Percentiles rank a stretch among this genome's conserved stretches.
Evolutionary conservation across 1,140 invertebrate species (phyloP).

Genomic region (Orussus abietinus): DNA sequence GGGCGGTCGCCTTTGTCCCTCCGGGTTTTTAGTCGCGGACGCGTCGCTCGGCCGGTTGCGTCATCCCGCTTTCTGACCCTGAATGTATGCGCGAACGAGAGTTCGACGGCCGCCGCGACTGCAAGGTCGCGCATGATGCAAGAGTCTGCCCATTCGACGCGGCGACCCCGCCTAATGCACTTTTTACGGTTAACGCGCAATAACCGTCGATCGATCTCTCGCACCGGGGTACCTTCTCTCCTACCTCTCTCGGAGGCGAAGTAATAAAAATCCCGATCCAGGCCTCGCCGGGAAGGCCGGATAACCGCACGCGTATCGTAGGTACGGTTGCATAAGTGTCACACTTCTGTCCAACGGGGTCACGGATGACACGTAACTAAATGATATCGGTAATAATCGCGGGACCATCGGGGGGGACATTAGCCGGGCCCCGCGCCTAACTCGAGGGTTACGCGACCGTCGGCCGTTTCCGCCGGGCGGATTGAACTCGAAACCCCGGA

Average conservation of each 20-base stretch:
- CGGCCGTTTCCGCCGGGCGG: no score
- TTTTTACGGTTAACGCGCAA: no score
- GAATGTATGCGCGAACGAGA: slow-evolving; percentile 28
- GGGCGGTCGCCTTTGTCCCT: slow-evolving; percentile 10
- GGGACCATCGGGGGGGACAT: no score
- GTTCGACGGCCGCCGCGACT: slow-evolving; percentile 30
- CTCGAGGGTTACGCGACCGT: no score
- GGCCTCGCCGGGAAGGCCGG: slow-evolving; percentile 20
- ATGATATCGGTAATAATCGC: no score
- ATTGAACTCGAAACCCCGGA: no score
- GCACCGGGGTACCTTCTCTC: slow-evolving; percentile 8
- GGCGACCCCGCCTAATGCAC: slow-evolving; percentile 3
- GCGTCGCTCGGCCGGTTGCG: slow-evolving; percentile 20
- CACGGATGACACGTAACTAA: no score
- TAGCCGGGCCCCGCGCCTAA: no score
- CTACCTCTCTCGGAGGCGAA: slow-evolving; percentile 5
- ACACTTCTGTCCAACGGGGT: no score
- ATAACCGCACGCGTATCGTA: slow-evolving; percentile 9
- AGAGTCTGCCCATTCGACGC: slow-evolving; percentile 10
- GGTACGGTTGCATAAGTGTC: no score
- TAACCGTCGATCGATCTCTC: no score
- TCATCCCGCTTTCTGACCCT: slow-evolving; percentile 35
- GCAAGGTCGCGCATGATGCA: slow-evolving; percentile 31
- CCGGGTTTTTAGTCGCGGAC: no score
- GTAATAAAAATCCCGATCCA: slow-evolving; percentile 23